Conservation (phyloP, 2,888 invertebrate genomes). For the Lathronympha strigana region DNA sequence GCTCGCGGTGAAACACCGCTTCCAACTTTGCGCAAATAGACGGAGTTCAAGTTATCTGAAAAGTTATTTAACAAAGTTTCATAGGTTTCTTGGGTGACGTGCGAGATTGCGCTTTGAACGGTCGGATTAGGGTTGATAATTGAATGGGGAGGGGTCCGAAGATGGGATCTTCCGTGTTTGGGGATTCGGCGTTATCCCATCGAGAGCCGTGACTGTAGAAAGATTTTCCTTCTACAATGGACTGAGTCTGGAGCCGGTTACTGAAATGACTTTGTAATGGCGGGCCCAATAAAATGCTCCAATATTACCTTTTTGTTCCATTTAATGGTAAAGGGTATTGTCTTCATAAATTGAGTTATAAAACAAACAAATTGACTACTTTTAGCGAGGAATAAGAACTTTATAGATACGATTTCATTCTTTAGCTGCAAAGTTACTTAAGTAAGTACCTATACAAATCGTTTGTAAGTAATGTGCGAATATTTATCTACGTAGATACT, state of each 20-base stretch:
- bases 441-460: too few species aligned
- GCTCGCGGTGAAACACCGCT: conserved; percentile 76
- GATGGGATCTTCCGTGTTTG: conserved; percentile 64
- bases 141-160: conserved; percentile 58
- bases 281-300: conserved; percentile 75
- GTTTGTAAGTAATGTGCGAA: background rate
- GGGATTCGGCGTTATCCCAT: conserved; percentile 79
- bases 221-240: conserved; percentile 83
- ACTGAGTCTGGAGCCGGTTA: conserved; percentile 77
- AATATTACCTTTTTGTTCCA: conserved; percentile 73
- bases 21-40: conserved; percentile 82
- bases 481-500: conserved; percentile 21
- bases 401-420: background rate
- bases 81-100: conserved; percentile 77
- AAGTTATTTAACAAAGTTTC: conserved; percentile 85
- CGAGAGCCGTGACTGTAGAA: conserved; percentile 84
- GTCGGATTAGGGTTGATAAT: conserved; percentile 72
- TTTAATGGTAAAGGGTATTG: conserved; percentile 52
- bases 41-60: conserved; percentile 84
- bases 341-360: conserved; percentile 31
- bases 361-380: conserved; percentile 22
- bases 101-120: conserved; percentile 71
- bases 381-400: conserved; percentile 8
- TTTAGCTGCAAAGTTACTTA: background rate
- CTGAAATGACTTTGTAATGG: conserved; percentile 81